These are phyloP conservation scores for Temnothorax longispinosus DNA, from an alignment of 1,140 invertebrate species.

Conservation along the genomic window DNA sequence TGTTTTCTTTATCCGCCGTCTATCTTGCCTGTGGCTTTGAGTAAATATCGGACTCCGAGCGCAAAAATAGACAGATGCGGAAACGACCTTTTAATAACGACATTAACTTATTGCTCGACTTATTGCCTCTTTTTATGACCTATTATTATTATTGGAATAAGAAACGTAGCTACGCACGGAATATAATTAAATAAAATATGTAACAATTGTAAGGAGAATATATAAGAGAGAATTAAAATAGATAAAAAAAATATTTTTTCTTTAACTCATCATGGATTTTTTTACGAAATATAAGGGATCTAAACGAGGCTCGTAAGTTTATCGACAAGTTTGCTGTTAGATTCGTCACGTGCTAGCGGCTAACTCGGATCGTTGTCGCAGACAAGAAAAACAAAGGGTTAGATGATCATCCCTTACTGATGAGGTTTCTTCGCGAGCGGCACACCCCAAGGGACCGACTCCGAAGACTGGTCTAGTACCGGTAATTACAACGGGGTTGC, in stretches of 20 bases:
- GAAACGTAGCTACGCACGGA: not conserved
- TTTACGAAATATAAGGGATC: not conserved
- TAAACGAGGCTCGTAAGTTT: not conserved
- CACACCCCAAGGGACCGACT: slow-evolving; percentile 9
- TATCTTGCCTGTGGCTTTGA: not conserved
- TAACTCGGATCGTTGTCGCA: slow-evolving; percentile 9
- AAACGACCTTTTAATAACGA: not conserved
- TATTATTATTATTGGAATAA: not conserved
- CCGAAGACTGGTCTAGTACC: slow-evolving; percentile 25
- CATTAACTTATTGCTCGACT: not conserved
- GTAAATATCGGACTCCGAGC: not conserved
- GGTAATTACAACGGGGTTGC: slow-evolving; percentile 65
- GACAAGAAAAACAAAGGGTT: slow-evolving; percentile 38
- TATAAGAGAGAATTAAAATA: not conserved
- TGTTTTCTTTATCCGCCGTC: not conserved
- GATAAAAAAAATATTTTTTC: not conserved
- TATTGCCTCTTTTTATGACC: not conserved
- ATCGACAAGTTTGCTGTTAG: not conserved
- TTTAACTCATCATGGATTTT: too few species aligned
- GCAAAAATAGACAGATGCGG: not conserved
- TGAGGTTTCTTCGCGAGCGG: slow-evolving; percentile 37
- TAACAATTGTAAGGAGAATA: not conserved
- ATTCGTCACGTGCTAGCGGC: not conserved
- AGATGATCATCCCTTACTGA: slow-evolving; percentile 21
- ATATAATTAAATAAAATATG: not conserved